Evolutionary conservation across 2,888 invertebrate species (phyloP), one percentile per base, ranked within the genome.

Genomic region (Leptinotarsa haldemani): DNA sequence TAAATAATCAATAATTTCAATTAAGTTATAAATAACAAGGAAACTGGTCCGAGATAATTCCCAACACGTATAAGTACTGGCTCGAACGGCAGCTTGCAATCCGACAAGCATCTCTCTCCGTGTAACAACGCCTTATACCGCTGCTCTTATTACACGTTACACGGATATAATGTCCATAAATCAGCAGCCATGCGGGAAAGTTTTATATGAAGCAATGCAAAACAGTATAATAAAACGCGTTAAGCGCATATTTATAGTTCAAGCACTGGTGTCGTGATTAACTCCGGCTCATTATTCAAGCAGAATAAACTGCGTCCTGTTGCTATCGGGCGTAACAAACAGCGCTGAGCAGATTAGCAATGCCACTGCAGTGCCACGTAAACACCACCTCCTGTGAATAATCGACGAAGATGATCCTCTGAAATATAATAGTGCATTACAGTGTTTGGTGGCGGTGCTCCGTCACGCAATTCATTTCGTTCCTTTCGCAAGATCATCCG

Each of bases 191-290:
- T 84, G 85, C 85, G 84, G 84, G 86, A 85, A 85, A 85, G 83
- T 85, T 86, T 85, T 85, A 83, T 84, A 85, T 84, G 84, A 84
- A 83, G 85, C 85, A 84, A 84, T 84, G 86, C 85, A 84, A 85
- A 85, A 85, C 84, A 83, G 84, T 82, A 83, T 84, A 85, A 86
- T 86, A 85, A 86, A 86, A 85, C 84, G 84, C 85, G 84, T 84
- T 85, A 84, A 85, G 84, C 84, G 84, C 85, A 84, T 86, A 86
- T 86, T 86, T 86, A 86, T 85, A 85, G 85, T 85, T 82, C 83
- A 81, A 83, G 84, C 83, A 81, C 83, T 83, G 83, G 84, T 85
- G 85, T 84, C 84, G 85, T 86, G 86, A 86, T 86, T 86, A 86
- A 86, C 85, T 82, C 76, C 47, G 77, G 78, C 84, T 85, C 85